Evolutionary conservation across 1,140 invertebrate species (phyloP).

Genomic region (Bombus polaris): DNA sequence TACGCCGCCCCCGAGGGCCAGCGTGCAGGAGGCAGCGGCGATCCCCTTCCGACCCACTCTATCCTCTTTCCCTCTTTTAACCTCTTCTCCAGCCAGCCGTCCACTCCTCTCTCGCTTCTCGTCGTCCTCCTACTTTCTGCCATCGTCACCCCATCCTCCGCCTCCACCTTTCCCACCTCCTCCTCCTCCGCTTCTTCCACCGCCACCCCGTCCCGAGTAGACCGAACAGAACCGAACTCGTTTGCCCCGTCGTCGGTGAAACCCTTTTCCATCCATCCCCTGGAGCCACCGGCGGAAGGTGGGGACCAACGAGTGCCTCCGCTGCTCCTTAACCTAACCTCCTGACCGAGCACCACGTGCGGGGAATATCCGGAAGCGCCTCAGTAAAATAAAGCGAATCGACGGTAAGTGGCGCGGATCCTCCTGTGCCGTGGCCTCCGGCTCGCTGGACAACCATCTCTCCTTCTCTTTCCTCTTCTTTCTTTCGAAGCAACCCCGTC

Average conservation of each 20-base stretch:
- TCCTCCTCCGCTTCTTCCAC: slow-evolving; percentile 46
- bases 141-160: slow-evolving; percentile 51
- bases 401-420: slow-evolving; percentile 57
- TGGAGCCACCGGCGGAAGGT: slow-evolving; percentile 29
- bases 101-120: slow-evolving; percentile 49
- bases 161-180: neutral
- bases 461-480: neutral
- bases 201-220: slow-evolving; percentile 32
- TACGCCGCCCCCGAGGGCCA: slow-evolving; percentile 78
- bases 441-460: slow-evolving; percentile 30
- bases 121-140: slow-evolving; percentile 64
- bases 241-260: slow-evolving; percentile 58
- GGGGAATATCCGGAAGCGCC: slow-evolving; percentile 79
- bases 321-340: slow-evolving; percentile 65
- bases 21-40: slow-evolving; percentile 80
- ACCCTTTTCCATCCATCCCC: slow-evolving; percentile 58
- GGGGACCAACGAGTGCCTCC: slow-evolving; percentile 23
- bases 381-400: slow-evolving; percentile 77
- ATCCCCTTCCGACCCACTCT: slow-evolving; percentile 64
- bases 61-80: slow-evolving; percentile 66
- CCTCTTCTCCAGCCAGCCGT: slow-evolving; percentile 61
- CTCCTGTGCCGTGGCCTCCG: slow-evolving; percentile 31
- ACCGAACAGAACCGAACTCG: slow-evolving; percentile 67
- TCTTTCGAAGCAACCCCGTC: neutral
- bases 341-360: slow-evolving; percentile 72